Evolutionary conservation across 2,113 vertebrate species (phyloP).

Genomic region (Telmatochromis sp.): DNA sequence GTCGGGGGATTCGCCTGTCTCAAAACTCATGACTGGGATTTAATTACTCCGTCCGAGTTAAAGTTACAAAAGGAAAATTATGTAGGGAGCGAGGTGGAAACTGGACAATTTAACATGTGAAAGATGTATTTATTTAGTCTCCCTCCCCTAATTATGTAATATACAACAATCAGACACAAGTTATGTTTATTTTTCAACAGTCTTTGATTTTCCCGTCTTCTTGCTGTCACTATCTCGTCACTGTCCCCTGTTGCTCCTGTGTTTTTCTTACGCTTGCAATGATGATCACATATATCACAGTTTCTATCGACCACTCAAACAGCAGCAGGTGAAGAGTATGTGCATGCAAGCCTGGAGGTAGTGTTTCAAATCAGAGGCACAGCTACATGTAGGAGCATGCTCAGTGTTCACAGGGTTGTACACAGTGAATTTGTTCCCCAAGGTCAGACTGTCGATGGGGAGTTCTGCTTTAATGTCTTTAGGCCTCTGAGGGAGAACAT

Average conservation of each 20-base stretch:
- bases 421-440: not conserved
- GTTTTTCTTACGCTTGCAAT: not conserved
- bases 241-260: not conserved
- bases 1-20: conserved; percentile 30
- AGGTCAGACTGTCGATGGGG: not conserved
- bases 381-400: not conserved
- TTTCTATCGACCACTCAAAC: not conserved
- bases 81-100: not conserved
- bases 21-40: conserved; percentile 46
- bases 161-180: not conserved
- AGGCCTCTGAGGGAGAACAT: not conserved
- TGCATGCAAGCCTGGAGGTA: not conserved
- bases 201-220: fast-evolving
- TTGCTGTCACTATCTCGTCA: fast-evolving
- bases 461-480: not conserved
- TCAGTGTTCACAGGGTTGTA: not conserved
- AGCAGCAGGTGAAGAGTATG: not conserved
- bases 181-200: not conserved
- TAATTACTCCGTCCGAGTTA: conserved; percentile 44
- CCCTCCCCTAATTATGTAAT: not conserved
- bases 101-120: not conserved
- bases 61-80: not conserved
- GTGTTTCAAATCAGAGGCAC: not conserved
- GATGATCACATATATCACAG: not conserved
- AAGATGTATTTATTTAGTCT: conserved; percentile 39